These are phyloP conservation scores for Miniopterus natalensis DNA, from an alignment of 2,113 vertebrate species.

Conservation along the genomic window DNA sequence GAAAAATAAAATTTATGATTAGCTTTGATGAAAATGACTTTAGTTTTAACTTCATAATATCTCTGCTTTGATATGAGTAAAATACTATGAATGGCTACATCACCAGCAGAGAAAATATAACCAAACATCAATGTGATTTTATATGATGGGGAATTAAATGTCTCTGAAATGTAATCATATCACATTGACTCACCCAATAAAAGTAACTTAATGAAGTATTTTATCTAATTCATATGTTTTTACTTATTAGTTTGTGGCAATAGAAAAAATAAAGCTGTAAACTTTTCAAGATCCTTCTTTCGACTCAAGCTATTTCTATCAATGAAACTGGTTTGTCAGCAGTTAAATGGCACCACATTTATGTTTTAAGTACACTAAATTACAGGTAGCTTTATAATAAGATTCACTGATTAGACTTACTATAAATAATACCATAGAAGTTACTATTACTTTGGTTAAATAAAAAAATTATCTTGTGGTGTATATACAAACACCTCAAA, in stretches of 20 bases:
- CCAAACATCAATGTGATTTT: conserved; percentile 76
- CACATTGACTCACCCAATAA: conserved; percentile 79
- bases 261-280: conserved; percentile 75
- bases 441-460: conserved; percentile 66
- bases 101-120: conserved; percentile 80
- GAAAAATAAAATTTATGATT: conserved; percentile 78
- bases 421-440: conserved; percentile 67
- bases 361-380: conserved; percentile 66
- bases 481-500: conserved; percentile 28
- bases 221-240: conserved; percentile 81
- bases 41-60: conserved; percentile 77
- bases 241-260: conserved; percentile 79
- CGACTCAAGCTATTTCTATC: conserved; percentile 68
- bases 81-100: conserved; percentile 79
- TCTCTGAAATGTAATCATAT: conserved; percentile 76
- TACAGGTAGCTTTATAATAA: conserved; percentile 67
- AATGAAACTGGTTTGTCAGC: conserved; percentile 78
- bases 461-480: conserved; percentile 54
- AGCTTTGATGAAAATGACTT: conserved; percentile 83
- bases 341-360: conserved; percentile 75
- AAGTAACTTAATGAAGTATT: conserved; percentile 79
- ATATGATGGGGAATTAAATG: conserved; percentile 69
- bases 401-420: conserved; percentile 74
- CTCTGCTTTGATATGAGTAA: conserved; percentile 73
- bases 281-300: conserved; percentile 76